Percentiles rank a stretch among this genome's conserved stretches.
Evolutionary conservation across 2,113 vertebrate genomes (phyloP).

Genomic region (Apteryx owenii): DNA sequence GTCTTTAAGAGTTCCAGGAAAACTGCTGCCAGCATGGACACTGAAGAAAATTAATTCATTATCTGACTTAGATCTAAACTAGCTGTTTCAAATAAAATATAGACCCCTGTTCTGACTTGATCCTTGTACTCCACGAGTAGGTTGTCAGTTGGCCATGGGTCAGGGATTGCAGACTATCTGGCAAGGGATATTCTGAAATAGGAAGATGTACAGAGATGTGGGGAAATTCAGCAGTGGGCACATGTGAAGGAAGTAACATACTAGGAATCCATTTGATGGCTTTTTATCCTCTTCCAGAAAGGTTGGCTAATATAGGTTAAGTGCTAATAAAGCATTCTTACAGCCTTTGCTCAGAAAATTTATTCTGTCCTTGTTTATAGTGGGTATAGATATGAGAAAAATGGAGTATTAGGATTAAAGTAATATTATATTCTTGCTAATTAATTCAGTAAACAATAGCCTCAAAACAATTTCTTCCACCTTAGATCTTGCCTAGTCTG

Average conservation of each 20-base stretch:
- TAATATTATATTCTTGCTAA: not conserved
- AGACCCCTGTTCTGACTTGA: not conserved
- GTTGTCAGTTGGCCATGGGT: not conserved
- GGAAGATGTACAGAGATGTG: not conserved
- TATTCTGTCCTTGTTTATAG: not conserved
- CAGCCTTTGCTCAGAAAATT: not conserved
- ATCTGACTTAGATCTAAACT: not conserved
- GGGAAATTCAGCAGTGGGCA: not conserved
- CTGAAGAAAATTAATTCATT: not conserved
- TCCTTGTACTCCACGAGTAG: not conserved
- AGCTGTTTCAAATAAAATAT: not conserved
- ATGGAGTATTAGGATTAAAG: fast-evolving
- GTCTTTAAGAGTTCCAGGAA: conserved; percentile 25
- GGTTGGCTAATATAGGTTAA: not conserved
- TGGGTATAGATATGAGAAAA: not conserved
- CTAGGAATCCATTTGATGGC: not conserved
- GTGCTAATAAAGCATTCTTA: not conserved
- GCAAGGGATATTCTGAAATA: not conserved
- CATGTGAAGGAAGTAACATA: not conserved
- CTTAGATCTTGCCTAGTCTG: not conserved
- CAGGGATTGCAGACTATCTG: not conserved
- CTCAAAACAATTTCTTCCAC: not conserved
- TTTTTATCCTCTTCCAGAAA: not conserved
- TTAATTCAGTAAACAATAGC: not conserved
- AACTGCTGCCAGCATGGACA: not conserved